Evolutionary conservation across 1,140 invertebrate genomes (phyloP), one percentile per base, ranked within the genome.

Genomic region (Odontomachus brunneus): DNA sequence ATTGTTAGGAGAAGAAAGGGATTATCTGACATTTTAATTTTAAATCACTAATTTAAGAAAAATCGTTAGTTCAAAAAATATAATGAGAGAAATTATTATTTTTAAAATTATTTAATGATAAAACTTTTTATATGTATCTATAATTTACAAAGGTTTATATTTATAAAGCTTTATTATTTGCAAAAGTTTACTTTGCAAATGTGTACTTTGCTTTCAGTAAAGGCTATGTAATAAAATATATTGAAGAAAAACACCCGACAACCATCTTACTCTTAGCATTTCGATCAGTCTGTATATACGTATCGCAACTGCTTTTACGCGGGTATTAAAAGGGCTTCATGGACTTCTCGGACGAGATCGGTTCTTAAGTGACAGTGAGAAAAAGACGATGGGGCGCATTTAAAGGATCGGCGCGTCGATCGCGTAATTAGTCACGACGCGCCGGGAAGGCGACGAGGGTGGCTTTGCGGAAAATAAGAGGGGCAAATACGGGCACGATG

Each of bases 361-460:
- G 3, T 57, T 59, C 33, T 71, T 48, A 69, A 78, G 65, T 80
- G 75, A 69, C 33, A 51, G 60, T 57, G 44, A 57, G 63, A 80
- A 78, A 71, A 80, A 80, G 24, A 69, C 33, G 53, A 80, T 19
- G n/a, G 71, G 22, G 53, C 49, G 62, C 63, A 73, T 86, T 85
- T 82, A 49, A 75, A 53, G 24, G 57, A 86, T 76, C 80, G 80
- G 62, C 82, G 74, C 78, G 84, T 85, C 71, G 85, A 85, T 85
- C 83, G 84, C 29, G 51, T 86, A 87, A 87, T 86, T 87, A 87
- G 80, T 83, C 78, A 74, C 72, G 85, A 55, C 63, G 72, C 33
- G 48, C 49, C 22, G 67, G 33, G 22, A 53, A 69, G 48, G 62
- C 24, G 38, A 57, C 48, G 62, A 26, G 33, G 1, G 33, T 15